Base-by-base conservation (phyloP, 1,140 invertebrate species). In the Pentalonia nigronervosa region DNA sequence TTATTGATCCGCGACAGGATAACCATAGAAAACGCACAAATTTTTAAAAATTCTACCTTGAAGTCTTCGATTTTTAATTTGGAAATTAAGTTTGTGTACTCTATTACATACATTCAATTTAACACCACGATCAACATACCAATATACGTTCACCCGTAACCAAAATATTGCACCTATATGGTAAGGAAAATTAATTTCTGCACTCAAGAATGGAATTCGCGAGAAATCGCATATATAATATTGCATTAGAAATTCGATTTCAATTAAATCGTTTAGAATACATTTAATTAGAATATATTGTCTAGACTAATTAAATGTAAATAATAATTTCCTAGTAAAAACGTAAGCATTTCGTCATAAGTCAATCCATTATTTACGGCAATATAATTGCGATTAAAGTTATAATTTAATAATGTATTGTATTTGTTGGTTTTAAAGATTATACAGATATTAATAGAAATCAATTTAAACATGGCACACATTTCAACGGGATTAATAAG, bases 371-470 rank as follows among this genome's bases (percentile, higher is more conserved):
- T n/a, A 87, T 87, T 87, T 48, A n/a, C 7, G 8, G 50, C 86
- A 30, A 47, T 86, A 41, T 9, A 45, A 41, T 41, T 86, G 25
- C n/a, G 14, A 48, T 48, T 34, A 20, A 48, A 67, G 60, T 67
- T 87, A 48, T 48, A 87, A 48, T 90, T 41, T 41, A 90, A 90
- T 90, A 60, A 76, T 30, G 2, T 90, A 60, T 56, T 0, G 1
- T 90, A 23, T 90, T 90, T 30, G 17, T 90, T 90, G 17, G 11
- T 47, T 67, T 90, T 67, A 34, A 45, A 90, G 89, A 90, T 90
- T 6, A n/a, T 90, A 90, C 89, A 25, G 56, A 67, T 90, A 90
- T 90, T 90, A 90, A 67, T 90, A 45, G 53, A 90, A 90, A 47
- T 90, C 11, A 41, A 90, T 67, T 45, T 90, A 34, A 90, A 90